phyloP scores from a whole-genome alignment of 2,888 invertebrate species.

The Oscheius sp. region DNA sequence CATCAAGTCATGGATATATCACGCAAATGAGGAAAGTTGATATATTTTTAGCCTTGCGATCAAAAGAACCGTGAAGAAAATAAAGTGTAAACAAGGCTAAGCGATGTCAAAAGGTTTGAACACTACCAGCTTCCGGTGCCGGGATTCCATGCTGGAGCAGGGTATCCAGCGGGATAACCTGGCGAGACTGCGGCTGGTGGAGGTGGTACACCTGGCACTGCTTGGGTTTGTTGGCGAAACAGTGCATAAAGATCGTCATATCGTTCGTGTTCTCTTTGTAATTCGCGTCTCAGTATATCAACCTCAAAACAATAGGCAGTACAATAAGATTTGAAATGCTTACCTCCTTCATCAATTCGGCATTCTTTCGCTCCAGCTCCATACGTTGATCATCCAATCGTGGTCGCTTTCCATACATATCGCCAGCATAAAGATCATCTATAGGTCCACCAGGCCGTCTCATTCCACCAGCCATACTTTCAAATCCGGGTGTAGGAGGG shows the following conservation, averaged over 20 bases:
- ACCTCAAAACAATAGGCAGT: no score
- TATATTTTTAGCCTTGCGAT: no score
- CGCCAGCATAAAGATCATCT: slow-evolving; percentile 37
- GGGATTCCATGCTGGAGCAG: slow-evolving; percentile 31
- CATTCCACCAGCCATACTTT: slow-evolving; percentile 33
- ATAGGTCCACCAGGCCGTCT: slow-evolving; percentile 36
- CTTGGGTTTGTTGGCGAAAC: slow-evolving; percentile 56
- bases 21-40: background rate
- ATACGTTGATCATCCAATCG: slow-evolving; percentile 47
- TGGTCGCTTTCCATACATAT: slow-evolving; percentile 48
- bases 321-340: no score
- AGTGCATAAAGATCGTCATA: slow-evolving; percentile 68
- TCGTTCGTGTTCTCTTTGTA: slow-evolving; percentile 64
- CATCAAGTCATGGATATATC: slow-evolving; percentile 1
- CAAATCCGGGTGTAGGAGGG: slow-evolving; percentile 6
- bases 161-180: slow-evolving; percentile 23
- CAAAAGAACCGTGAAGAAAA: no score
- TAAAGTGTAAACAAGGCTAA: no score
- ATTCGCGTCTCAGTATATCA: slow-evolving; percentile 63
- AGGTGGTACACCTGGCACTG: background rate
- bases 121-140: slow-evolving; percentile 17
- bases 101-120: no score
- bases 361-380: slow-evolving; percentile 61
- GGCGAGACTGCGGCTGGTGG: slow-evolving; percentile 10
- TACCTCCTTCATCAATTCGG: slow-evolving; percentile 61